phyloP scores from a whole-genome alignment of 2,113 vertebrate genomes.

The Odontophorus gujanensis region DNA sequence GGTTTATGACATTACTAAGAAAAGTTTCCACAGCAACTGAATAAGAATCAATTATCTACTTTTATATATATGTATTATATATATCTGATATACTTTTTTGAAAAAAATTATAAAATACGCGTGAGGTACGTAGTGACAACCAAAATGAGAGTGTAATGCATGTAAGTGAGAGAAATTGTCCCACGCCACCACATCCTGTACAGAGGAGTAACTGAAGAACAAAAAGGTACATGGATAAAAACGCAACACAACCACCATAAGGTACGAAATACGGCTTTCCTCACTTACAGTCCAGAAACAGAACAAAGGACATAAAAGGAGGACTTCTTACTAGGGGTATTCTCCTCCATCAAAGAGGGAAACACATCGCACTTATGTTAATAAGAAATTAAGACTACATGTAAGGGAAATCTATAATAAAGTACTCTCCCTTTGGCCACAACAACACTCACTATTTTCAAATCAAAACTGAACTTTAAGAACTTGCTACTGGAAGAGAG shows the following conservation, averaged over 20 bases:
- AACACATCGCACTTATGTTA: not conserved
- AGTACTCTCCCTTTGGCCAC: not conserved
- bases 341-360: not conserved
- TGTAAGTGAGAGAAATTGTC: not conserved
- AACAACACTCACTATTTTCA: not conserved
- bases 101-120: not conserved
- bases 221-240: rapidly evolving
- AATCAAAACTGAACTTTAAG: not conserved
- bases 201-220: not conserved
- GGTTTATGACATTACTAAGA: not conserved
- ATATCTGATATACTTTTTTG: not conserved
- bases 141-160: not conserved
- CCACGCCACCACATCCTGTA: not conserved
- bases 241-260: not conserved
- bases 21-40: not conserved
- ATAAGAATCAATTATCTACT: not conserved
- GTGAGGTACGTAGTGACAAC: not conserved
- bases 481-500: not conserved
- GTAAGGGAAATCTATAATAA: not conserved
- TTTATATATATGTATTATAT: too few species aligned
- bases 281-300: not conserved
- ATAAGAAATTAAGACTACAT: not conserved
- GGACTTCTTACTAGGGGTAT: not conserved
- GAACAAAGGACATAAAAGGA: not conserved
- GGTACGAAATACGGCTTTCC: not conserved